Base-by-base conservation (phyloP, 2,113 vertebrate species). In the Oceanodroma tethys region DNA sequence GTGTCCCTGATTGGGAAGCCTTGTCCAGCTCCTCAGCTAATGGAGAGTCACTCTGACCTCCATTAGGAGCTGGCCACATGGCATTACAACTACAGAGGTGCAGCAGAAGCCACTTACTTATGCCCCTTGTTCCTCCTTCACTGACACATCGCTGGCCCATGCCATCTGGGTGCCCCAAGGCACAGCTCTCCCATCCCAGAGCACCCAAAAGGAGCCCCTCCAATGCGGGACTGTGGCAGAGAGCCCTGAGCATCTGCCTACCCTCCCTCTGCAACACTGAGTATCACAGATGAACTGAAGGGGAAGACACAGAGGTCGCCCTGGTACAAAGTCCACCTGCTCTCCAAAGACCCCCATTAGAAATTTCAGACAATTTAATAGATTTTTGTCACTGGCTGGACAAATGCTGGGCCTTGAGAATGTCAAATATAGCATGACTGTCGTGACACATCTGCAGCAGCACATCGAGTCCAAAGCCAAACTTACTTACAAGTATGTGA, bases 391-490 rank as follows among this genome's bases (percentile, higher is more conserved):
- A 78, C 62, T 30, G 14, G 3, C 9, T 76, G 60, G 27, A 29
- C 30, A 48, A 71, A 76, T 56, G 7, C 3, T 40, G 13, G 15
- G 4, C 20, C 72, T 74, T 17, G 11, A 62, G 38, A 45, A 58
- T 21, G n/a, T 62, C 53, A 71, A 30, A 45, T n/a, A 5, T 17
- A 55, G 25, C 12, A 53, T 8, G 13, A 12, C 14, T 75, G 16
- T 66, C 1, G 2, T 8, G 42, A n/a, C 26, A 65, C 36, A 56
- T 12, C 27, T 78, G 23, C 19, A 75, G 23, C 36, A 86, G 40
- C 48, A 76, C 8, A 50, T 23, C 0, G 0, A 85, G 30, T 67
- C 59, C 38, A 78, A 93, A 86, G 32, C 12, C 0, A 0, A 62
- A 20, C 20, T 88, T 88, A 8, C 10, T 27, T 70, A 42, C 9